phyloP scores from a whole-genome alignment of 2,888 invertebrate genomes.

The Caenorhabditis auriculariae region DNA sequence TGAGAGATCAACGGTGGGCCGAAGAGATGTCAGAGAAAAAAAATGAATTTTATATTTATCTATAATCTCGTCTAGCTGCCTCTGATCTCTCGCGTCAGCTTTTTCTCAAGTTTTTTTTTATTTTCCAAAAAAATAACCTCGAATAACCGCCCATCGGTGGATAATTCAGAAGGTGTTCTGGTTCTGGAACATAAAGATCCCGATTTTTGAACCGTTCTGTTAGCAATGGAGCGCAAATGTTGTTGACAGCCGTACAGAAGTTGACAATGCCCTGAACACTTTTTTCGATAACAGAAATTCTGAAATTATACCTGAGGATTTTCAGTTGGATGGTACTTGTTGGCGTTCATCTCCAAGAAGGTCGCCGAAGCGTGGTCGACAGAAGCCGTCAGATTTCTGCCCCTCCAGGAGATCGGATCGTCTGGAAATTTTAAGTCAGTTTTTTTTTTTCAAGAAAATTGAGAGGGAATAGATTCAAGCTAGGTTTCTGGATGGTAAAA shows the following conservation, averaged over 20 bases:
- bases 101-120: not conserved
- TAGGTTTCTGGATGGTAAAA: no score
- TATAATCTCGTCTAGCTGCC: no score
- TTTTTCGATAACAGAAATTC: not conserved
- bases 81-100: no score
- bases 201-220: slow-evolving; percentile 33
- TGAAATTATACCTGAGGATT: slow-evolving; percentile 10
- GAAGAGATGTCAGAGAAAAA: no score
- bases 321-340: slow-evolving; percentile 20
- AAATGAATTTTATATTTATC: no score
- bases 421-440: slow-evolving; percentile 6
- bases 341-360: slow-evolving; percentile 28
- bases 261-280: slow-evolving; percentile 42
- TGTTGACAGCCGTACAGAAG: slow-evolving; percentile 51
- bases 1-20: no score
- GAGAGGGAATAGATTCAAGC: no score
- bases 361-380: slow-evolving; percentile 25
- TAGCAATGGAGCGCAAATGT: slow-evolving; percentile 46
- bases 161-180: slow-evolving; percentile 33
- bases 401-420: slow-evolving; percentile 17
- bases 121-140: slow-evolving; percentile 7
- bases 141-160: slow-evolving; percentile 44
- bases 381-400: slow-evolving; percentile 17
- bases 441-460: not conserved
- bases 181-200: slow-evolving; percentile 29